Percentiles rank a stretch among this genome's conserved stretches.
These are phyloP conservation scores for Peromyscus aztecus DNA, from an alignment of 2,797 vertebrate species.

Conservation along the genomic window DNA sequence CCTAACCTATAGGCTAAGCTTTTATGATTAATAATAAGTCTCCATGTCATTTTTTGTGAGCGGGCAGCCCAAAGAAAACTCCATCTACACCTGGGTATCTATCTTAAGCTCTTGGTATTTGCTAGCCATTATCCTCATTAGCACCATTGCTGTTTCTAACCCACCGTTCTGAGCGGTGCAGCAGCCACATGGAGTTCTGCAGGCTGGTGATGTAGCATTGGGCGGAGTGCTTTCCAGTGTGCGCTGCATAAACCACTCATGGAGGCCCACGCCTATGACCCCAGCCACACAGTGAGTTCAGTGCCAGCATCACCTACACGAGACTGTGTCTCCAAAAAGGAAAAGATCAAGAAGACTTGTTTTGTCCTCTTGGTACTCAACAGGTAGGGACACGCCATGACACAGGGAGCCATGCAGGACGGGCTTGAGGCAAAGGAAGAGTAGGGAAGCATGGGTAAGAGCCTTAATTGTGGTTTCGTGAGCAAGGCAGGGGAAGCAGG, in stretches of 20 bases:
- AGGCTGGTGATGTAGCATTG: too few species aligned
- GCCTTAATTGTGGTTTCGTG: background rate
- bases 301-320: background rate
- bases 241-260: background rate
- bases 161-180: background rate
- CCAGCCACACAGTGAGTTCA: background rate
- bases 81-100: background rate
- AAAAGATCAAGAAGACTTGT: background rate
- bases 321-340: background rate
- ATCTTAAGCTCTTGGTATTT: background rate
- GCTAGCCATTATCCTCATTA: background rate
- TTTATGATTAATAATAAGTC: background rate
- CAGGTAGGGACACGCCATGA: too few species aligned
- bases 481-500: background rate
- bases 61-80: background rate
- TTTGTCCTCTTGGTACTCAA: background rate
- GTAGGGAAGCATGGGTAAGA: background rate
- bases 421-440: background rate
- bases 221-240: background rate
- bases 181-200: background rate
- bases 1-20: background rate
- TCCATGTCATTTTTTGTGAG: background rate
- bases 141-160: background rate
- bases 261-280: background rate
- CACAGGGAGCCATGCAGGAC: rapidly evolving